phyloP scores from a whole-genome alignment of 2,113 vertebrate species.

The Toxostoma redivivum region DNA sequence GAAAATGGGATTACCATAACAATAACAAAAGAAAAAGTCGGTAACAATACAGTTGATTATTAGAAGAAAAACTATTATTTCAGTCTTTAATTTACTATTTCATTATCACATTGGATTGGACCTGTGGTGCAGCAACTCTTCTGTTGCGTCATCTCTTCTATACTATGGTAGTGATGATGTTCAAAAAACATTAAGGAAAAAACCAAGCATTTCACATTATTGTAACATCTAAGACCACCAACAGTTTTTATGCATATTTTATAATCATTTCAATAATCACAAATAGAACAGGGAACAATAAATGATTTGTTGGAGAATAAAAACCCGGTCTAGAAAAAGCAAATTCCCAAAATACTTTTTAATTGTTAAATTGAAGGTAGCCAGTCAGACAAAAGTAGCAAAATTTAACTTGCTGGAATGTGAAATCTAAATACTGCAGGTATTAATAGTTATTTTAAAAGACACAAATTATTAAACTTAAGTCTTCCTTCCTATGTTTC shows the following conservation, averaged over 20 bases:
- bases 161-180: neutral
- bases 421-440: neutral
- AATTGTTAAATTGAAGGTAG: neutral
- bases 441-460: neutral
- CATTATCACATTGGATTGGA: neutral
- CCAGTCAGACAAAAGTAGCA: neutral
- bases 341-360: neutral
- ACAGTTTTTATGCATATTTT: neutral
- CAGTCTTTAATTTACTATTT: neutral
- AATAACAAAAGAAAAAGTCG: neutral
- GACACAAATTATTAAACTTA: neutral
- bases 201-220: neutral
- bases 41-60: neutral
- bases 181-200: neutral
- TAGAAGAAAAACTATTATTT: neutral
- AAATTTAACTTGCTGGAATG: neutral
- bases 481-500: neutral
- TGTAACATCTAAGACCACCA: neutral
- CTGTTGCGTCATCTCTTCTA: neutral
- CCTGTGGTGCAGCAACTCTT: neutral
- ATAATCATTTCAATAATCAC: neutral
- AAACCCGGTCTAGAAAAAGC: neutral
- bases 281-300: neutral
- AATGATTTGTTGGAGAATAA: neutral
- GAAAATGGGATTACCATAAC: neutral